These are phyloP conservation scores for Pollenia angustigena DNA, from an alignment of 2,888 invertebrate genomes.

Conservation along the genomic window DNA sequence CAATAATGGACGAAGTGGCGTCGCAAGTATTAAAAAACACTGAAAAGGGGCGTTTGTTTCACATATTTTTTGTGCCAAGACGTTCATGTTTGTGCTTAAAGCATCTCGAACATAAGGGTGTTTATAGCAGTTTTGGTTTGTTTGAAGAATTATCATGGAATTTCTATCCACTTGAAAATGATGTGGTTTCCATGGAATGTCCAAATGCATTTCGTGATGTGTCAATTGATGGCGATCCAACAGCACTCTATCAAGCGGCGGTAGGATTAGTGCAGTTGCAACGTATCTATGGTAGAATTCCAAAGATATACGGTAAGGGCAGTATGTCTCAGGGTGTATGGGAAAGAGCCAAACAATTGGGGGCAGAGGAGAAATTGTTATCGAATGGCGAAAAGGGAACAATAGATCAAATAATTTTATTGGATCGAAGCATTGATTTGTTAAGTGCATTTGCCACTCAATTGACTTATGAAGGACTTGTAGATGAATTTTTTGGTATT, in stretches of 20 bases:
- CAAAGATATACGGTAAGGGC: slow-evolving; percentile 95
- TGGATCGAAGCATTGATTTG: slow-evolving; percentile 96
- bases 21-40: slow-evolving; percentile 77
- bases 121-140: slow-evolving; percentile 90
- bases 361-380: slow-evolving; percentile 86
- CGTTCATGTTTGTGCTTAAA: slow-evolving; percentile 94
- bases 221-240: slow-evolving; percentile 94
- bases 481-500: slow-evolving; percentile 97
- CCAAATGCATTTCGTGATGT: slow-evolving; percentile 93
- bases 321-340: slow-evolving; percentile 94
- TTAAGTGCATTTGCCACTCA: slow-evolving; percentile 97
- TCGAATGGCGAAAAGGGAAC: slow-evolving; percentile 85
- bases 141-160: slow-evolving; percentile 94
- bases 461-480: slow-evolving; percentile 97
- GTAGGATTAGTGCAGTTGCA: slow-evolving; percentile 94
- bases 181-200: slow-evolving; percentile 96
- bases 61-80: slow-evolving; percentile 95
- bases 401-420: slow-evolving; percentile 94
- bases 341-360: slow-evolving; percentile 92
- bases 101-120: slow-evolving; percentile 92
- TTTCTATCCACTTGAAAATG: slow-evolving; percentile 95
- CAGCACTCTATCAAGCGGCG: slow-evolving; percentile 94
- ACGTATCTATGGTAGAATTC: slow-evolving; percentile 94
- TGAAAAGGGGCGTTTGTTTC: slow-evolving; percentile 88
- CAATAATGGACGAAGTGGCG: slow-evolving; percentile 93